Conservation (phyloP, 2,888 invertebrate genomes). For the Timandra comae region DNA sequence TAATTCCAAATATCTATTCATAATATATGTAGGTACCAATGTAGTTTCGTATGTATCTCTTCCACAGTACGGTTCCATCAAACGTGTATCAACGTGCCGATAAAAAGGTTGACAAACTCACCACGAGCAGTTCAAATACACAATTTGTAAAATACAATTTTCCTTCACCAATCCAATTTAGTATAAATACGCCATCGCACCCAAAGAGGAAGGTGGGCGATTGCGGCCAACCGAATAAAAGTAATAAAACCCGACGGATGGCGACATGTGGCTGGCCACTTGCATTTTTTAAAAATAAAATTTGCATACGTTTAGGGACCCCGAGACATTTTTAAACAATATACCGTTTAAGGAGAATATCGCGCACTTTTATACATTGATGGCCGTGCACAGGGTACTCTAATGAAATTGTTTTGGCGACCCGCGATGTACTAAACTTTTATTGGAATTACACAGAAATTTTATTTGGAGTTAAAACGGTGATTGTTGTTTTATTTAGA, state of each 20-base stretch:
- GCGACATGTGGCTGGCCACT: conserved; percentile 65
- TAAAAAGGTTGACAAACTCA: too few relatives aligned
- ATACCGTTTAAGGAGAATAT: conserved; percentile 30
- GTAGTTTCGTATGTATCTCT: too few relatives aligned
- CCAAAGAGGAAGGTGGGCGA: conserved; percentile 39
- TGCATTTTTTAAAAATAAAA: conserved; percentile 71
- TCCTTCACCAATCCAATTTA: conserved; percentile 26
- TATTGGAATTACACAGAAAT: conserved; percentile 22
- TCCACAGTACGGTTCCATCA: too few relatives aligned
- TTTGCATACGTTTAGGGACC: conserved; percentile 65
- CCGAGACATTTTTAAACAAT: conserved; percentile 34
- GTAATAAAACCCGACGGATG: conserved; percentile 36
- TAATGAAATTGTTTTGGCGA: conserved; percentile 49
- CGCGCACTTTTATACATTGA: conserved; percentile 22
- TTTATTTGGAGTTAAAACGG: conserved; percentile 18
- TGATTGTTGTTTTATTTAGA: conserved; percentile 16
- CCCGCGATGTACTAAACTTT: conserved; percentile 22
- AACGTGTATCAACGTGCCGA: too few relatives aligned
- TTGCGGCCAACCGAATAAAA: conserved; percentile 39
- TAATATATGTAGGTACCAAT: too few relatives aligned
- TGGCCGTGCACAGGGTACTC: conserved; percentile 25
- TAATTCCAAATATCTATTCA: too few relatives aligned
- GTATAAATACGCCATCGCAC: conserved; percentile 41
- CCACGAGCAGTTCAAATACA: too few relatives aligned
- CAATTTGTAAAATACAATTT: too few relatives aligned